phyloP scores from a whole-genome alignment of 2,888 invertebrate genomes.

The Strigamia maritima region DNA sequence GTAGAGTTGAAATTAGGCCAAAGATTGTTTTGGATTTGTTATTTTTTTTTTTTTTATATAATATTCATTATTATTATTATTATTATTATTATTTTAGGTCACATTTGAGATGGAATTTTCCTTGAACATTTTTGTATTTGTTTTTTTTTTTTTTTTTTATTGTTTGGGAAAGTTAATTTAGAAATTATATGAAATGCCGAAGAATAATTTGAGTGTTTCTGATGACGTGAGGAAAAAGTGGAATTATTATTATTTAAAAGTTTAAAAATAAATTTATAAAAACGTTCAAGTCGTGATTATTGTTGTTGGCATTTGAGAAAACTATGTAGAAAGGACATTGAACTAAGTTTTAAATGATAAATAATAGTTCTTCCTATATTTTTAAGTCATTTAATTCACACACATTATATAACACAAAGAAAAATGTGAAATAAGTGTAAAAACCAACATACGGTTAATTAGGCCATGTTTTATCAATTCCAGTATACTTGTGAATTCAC shows the following conservation, averaged over 20 bases:
- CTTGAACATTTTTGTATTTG: background rate
- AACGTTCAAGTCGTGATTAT: background rate
- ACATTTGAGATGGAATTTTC: background rate
- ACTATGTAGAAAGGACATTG: background rate
- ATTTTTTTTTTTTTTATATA: no score
- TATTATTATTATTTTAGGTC: background rate
- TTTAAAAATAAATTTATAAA: background rate
- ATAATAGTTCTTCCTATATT: background rate
- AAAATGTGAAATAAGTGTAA: background rate
- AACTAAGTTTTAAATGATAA: background rate
- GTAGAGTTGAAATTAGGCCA: background rate
- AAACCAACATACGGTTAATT: no score
- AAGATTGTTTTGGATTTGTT: background rate
- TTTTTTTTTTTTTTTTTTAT: background rate
- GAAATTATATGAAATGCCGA: background rate
- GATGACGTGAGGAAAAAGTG: background rate
- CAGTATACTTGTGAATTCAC: no score
- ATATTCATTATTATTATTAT: no score
- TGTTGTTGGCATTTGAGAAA: background rate
- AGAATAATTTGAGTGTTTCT: background rate
- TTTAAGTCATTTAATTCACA: background rate
- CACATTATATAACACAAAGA: background rate
- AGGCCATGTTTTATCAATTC: no score
- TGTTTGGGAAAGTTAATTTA: background rate
- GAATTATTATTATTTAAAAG: background rate